Percentiles rank a stretch among this genome's conserved stretches.
These are phyloP conservation scores for Ochropacha duplaris DNA, from an alignment of 2,888 invertebrate genomes.

Conservation along the genomic window DNA sequence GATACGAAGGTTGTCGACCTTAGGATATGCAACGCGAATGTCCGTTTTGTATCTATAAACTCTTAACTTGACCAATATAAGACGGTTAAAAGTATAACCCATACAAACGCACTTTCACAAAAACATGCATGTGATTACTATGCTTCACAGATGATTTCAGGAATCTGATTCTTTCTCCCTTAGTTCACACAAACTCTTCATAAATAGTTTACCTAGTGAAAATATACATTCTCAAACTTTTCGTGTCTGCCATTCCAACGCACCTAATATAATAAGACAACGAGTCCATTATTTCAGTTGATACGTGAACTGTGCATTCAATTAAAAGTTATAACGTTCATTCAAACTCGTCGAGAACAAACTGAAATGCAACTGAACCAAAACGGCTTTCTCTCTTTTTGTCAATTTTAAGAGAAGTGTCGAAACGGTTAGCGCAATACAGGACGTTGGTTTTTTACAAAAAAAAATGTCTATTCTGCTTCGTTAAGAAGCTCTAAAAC, in stretches of 20 bases:
- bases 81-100: background rate
- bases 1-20: constrained; percentile 28
- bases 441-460: constrained; percentile 9
- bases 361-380: constrained; percentile 14
- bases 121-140: background rate
- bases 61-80: background rate
- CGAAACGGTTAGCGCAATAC: constrained; percentile 13
- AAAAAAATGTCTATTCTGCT: constrained; percentile 25
- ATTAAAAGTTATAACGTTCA: background rate
- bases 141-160: background rate
- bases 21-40: constrained; percentile 8
- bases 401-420: constrained; percentile 3
- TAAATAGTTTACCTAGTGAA: background rate
- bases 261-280: background rate
- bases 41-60: background rate
- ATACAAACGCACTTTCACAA: background rate
- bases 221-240: too few species aligned
- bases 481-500: constrained; percentile 47
- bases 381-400: constrained; percentile 9
- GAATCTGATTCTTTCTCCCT: background rate
- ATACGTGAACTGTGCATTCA: background rate
- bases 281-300: background rate
- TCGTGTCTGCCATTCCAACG: background rate
- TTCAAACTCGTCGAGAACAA: constrained; percentile 7
- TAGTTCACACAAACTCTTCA: background rate